phyloP scores from a whole-genome alignment of 2,888 invertebrate genomes.

The Endomychus coccineus region DNA sequence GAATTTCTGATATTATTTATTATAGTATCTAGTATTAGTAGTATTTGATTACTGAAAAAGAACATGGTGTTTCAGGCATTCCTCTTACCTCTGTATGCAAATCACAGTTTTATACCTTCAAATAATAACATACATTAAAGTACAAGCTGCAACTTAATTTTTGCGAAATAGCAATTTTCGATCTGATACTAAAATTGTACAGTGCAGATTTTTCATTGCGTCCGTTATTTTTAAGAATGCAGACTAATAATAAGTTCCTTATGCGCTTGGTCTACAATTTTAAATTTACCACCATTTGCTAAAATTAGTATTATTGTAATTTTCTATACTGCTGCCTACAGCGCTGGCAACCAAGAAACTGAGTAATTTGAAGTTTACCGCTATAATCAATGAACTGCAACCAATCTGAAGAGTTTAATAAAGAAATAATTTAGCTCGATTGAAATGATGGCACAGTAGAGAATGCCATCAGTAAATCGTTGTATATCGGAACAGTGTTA shows the following conservation, averaged over 20 bases:
- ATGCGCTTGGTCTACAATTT: slow-evolving; percentile 40
- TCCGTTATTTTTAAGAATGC: slow-evolving; percentile 26
- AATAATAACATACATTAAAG: slow-evolving; percentile 40
- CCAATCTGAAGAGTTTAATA: too few relatives aligned
- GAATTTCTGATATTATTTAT: too few relatives aligned
- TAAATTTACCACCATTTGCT: slow-evolving; percentile 41
- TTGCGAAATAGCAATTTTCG: slow-evolving; percentile 44
- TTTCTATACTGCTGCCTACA: slow-evolving; percentile 37
- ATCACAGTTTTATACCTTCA: slow-evolving; percentile 29
- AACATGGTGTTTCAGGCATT: too few relatives aligned
- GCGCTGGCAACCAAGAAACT: slow-evolving; percentile 29
- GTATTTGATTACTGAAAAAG: too few relatives aligned
- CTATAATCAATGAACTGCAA: too few relatives aligned
- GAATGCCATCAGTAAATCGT: too few relatives aligned
- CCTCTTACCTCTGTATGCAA: slow-evolving; percentile 34
- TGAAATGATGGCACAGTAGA: too few relatives aligned
- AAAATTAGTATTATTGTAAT: slow-evolving; percentile 43
- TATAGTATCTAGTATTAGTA: too few relatives aligned
- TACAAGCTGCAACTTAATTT: slow-evolving; percentile 40
- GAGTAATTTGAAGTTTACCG: too few relatives aligned
- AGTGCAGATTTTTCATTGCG: slow-evolving; percentile 35
- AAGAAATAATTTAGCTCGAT: too few relatives aligned
- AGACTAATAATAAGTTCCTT: slow-evolving; percentile 37
- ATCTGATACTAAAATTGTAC: slow-evolving; percentile 44
- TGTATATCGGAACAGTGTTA: too few relatives aligned